phyloP scores from a whole-genome alignment of 2,888 invertebrate species.

The Caenorhabditis panamensis region DNA sequence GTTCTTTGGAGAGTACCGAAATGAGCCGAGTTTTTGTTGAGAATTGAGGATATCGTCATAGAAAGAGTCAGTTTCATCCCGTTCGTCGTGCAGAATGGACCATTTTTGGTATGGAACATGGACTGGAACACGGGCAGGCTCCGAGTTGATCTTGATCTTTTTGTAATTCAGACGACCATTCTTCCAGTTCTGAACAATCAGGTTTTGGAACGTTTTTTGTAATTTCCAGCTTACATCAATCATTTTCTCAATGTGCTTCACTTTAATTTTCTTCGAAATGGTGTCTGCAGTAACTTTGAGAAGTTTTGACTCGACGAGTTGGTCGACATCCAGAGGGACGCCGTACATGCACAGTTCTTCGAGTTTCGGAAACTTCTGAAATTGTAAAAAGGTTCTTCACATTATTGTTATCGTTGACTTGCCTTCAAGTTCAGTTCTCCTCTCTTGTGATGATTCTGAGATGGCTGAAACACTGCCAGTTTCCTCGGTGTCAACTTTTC shows the following conservation, averaged over 20 bases:
- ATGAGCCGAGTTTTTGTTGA: conserved; percentile 7
- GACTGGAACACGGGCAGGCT: neutral
- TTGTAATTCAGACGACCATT: conserved; percentile 15
- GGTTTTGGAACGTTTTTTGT: neutral
- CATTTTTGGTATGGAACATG: conserved; percentile 14
- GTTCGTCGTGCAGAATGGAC: neutral
- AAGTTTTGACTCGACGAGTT: conserved; percentile 29
- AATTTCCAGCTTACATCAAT: conserved; percentile 18
- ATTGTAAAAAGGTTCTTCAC: too few species aligned
- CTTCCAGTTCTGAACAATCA: conserved; percentile 34
- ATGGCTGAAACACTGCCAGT: conserved; percentile 32
- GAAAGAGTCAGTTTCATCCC: conserved; percentile 1
- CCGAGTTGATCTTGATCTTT: conserved; percentile 22
- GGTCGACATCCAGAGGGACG: conserved; percentile 35
- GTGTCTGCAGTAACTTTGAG: conserved; percentile 24
- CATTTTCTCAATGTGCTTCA: conserved; percentile 31
- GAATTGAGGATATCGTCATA: conserved; percentile 20
- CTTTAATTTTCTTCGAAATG: conserved; percentile 14
- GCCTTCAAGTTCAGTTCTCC: conserved; percentile 31
- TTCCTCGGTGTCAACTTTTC: conserved; percentile 19
- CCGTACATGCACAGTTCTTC: conserved; percentile 35
- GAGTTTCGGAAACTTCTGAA: conserved; percentile 43
- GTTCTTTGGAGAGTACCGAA: conserved; percentile 25
- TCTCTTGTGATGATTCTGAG: neutral
- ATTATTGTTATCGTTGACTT: too few species aligned